Conservation (phyloP, 2,888 invertebrate species). For the Dasypogon diadema region DNA sequence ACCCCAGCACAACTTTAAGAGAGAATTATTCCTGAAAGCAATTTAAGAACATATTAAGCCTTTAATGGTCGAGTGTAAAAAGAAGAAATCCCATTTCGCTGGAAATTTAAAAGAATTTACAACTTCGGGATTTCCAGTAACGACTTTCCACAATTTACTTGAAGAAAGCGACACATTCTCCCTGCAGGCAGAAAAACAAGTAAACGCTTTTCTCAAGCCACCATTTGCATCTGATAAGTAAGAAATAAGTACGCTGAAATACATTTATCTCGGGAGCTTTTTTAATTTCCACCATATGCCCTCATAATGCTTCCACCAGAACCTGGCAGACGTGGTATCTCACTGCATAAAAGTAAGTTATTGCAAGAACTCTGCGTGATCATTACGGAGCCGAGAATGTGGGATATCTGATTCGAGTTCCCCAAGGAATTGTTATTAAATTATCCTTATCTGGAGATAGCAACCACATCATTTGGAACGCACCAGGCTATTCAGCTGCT, state of each 20-base stretch:
- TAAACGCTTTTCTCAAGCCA: not conserved
- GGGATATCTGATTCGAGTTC: slow-evolving; percentile 3
- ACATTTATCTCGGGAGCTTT: not conserved
- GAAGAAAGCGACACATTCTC: not conserved
- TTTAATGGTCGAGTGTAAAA: too few relatives aligned
- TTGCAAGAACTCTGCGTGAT: not conserved
- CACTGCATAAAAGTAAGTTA: not conserved
- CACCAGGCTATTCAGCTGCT: slow-evolving; percentile 1
- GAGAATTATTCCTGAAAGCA: too few relatives aligned
- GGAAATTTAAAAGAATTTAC: not conserved
- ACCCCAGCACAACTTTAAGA: too few relatives aligned
- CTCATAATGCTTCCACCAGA: not conserved
- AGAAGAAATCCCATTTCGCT: too few relatives aligned
- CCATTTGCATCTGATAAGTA: not conserved
- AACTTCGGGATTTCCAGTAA: not conserved
- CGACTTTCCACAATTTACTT: not conserved
- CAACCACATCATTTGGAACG: slow-evolving; percentile 4
- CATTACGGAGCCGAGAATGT: not conserved
- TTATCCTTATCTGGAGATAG: slow-evolving; percentile 38
- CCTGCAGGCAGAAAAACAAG: slow-evolving; percentile 6
- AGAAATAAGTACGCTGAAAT: not conserved
- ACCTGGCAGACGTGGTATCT: not conserved
- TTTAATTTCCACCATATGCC: slow-evolving; percentile 21
- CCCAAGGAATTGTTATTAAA: slow-evolving; percentile 27
- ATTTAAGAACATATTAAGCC: too few relatives aligned